These are phyloP conservation scores for Epinephelus lanceolatus DNA, from an alignment of 2,113 vertebrate genomes.

Conservation along the genomic window DNA sequence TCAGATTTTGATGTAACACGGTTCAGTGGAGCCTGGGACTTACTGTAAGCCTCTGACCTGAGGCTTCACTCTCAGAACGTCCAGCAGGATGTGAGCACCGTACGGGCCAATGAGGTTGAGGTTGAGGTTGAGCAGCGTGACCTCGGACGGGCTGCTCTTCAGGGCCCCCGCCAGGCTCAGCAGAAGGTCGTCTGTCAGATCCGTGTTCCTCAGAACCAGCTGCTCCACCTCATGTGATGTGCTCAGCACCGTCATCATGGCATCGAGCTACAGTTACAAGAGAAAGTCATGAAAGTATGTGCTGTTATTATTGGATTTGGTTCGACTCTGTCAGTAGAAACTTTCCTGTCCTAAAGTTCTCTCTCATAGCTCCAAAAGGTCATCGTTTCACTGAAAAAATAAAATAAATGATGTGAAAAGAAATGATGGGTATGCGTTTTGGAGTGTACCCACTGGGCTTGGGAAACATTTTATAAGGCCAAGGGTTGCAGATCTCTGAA, in stretches of 20 bases:
- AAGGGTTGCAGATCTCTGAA: background rate
- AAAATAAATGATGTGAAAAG: background rate
- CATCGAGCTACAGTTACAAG: slow-evolving; percentile 74
- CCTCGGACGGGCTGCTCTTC: slow-evolving; percentile 81
- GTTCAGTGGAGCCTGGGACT: slow-evolving; percentile 50
- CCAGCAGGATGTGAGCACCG: slow-evolving; percentile 82
- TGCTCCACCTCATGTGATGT: slow-evolving; percentile 84
- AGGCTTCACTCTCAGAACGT: slow-evolving; percentile 81
- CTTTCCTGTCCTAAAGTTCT: background rate
- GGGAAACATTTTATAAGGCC: background rate
- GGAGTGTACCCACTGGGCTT: slow-evolving; percentile 6
- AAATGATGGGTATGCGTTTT: background rate
- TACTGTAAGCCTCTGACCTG: slow-evolving; percentile 84
- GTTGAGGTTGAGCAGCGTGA: slow-evolving; percentile 87
- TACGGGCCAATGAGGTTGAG: slow-evolving; percentile 85
- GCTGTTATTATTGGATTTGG: slow-evolving; percentile 5
- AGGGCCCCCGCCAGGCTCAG: slow-evolving; percentile 75
- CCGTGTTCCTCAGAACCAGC: slow-evolving; percentile 87
- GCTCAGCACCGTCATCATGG: slow-evolving; percentile 80
- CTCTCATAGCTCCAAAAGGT: slow-evolving; percentile 5
- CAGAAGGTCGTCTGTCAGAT: slow-evolving; percentile 84
- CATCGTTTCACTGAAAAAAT: background rate
- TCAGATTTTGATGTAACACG: background rate
- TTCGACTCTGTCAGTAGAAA: background rate
- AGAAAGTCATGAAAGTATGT: background rate